Base-by-base conservation (phyloP, 2,113 vertebrate species). In the Entosphenus tridentatus region DNA sequence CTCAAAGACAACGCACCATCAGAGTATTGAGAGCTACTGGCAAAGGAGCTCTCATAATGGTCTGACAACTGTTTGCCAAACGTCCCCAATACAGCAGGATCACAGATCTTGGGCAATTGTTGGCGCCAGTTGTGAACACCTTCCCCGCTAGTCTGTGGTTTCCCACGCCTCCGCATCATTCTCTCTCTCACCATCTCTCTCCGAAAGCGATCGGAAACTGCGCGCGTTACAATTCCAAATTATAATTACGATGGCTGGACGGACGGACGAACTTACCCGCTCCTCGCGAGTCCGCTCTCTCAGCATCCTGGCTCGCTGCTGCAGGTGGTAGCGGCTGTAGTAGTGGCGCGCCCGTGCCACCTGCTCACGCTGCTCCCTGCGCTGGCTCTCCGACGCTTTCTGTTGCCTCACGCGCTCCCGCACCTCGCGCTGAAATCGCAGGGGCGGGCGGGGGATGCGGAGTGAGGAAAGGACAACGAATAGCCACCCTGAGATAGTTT, bases 221-320 rank as follows among this genome's bases (percentile, higher is more conserved):
- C 62, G 21, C 10, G 21, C n/a, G n/a, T 8, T 65, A n/a, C 8
- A 65, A n/a, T n/a, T 65, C 62, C n/a, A 11, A 65, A 2, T 9
- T 10, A 9, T 16, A 9, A 21, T n/a, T 9, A 21, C 9, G 21
- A 65, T n/a, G 21, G 62, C 9, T 11, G 18, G 7, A 65, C 8
- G 62, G 62, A 8, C 10, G 62, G 18, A 65, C 18, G 8, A 9
- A 16, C 78, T 74, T 76, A 91, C 91, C 83, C 72, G 79, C 78
- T 95, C 88, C 76, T 97, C 90, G 11, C 81, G 82, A 6, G 88
- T 87, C 75, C 87, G 84, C 1, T 85, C 82, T 74, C 81, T 77
- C 84, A 87, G 80, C 77, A 91, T 81, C 69, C 80, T 91, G 62
- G 87, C 86, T 0, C 78, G 80, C 69, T 90, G 73, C 78, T 95